These are phyloP conservation scores for Dicerorhinus sumatrensis DNA, from an alignment of 2,113 vertebrate species.

Conservation along the genomic window DNA sequence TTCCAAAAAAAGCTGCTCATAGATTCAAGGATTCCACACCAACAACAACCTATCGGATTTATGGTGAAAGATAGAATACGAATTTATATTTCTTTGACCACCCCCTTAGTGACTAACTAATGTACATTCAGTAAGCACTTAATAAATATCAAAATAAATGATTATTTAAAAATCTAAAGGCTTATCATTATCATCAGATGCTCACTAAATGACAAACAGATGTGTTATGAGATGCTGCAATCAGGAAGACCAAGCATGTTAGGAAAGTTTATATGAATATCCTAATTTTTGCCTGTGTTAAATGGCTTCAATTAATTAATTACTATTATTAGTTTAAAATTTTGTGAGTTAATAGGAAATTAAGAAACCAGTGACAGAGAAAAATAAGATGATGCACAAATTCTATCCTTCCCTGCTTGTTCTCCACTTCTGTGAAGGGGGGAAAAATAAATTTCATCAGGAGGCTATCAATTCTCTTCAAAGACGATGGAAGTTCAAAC, in stretches of 20 bases:
- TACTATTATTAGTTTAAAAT: not conserved
- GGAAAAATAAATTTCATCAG: not conserved
- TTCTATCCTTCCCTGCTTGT: not conserved
- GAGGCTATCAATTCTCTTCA: not conserved
- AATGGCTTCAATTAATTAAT: conserved; percentile 17
- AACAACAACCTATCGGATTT: not conserved
- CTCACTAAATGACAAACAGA: not conserved
- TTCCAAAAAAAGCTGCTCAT: conserved; percentile 11
- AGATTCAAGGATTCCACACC: not conserved
- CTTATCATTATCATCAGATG: not conserved
- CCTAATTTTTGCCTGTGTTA: not conserved
- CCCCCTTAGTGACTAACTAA: not conserved
- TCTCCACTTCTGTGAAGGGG: not conserved
- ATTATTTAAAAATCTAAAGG: not conserved
- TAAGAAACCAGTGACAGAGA: conserved; percentile 31
- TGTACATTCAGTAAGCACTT: not conserved
- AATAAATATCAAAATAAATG: conserved; percentile 31
- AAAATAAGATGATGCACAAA: not conserved
- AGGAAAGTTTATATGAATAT: not conserved
- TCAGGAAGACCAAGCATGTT: not conserved
- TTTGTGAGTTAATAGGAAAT: conserved; percentile 18
- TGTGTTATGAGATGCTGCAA: not conserved
- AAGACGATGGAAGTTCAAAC: not conserved
- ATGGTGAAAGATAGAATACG: not conserved
- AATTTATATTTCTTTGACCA: not conserved